Evolutionary conservation across 2,797 vertebrate species (phyloP).

Genomic region (Amblyraja radiata): DNA sequence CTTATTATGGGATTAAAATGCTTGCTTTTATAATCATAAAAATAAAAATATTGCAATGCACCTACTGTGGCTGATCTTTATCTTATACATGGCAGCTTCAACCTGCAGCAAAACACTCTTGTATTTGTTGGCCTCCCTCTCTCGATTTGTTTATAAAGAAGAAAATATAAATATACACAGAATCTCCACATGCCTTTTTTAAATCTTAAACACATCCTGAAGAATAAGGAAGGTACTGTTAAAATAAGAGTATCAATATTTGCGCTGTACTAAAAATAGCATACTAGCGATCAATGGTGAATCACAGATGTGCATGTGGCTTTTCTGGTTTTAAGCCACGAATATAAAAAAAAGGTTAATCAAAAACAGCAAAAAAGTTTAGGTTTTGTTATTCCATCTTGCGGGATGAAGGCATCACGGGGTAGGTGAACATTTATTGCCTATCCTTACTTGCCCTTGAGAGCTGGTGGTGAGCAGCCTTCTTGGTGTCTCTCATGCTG

Average conservation of each 20-base stretch:
- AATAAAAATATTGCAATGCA: neutral
- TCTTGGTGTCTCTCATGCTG: too few species aligned
- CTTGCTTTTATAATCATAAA: neutral
- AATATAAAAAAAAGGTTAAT: neutral
- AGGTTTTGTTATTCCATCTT: neutral
- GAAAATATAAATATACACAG: constrained; percentile 25
- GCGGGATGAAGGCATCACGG: too few species aligned
- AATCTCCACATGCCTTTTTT: neutral
- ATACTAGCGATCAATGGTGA: constrained; percentile 30
- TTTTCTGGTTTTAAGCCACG: constrained; percentile 1
- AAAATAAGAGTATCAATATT: constrained; percentile 19
- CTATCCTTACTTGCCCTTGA: too few species aligned
- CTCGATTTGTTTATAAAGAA: constrained; percentile 26
- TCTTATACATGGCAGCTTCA: neutral
- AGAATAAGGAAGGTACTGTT: constrained; percentile 27
- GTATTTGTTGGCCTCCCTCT: constrained; percentile 3
- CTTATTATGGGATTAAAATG: neutral
- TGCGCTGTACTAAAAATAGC: constrained; percentile 14
- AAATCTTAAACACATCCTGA: constrained; percentile 22
- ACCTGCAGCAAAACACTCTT: neutral
- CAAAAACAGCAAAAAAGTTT: neutral
- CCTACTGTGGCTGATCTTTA: neutral
- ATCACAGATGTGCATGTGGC: constrained; percentile 13
- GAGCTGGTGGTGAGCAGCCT: too few species aligned
- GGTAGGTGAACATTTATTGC: too few species aligned